Base-by-base conservation (phyloP, 2,888 invertebrate genomes). In the Caenorhabditis sp. region DNA sequence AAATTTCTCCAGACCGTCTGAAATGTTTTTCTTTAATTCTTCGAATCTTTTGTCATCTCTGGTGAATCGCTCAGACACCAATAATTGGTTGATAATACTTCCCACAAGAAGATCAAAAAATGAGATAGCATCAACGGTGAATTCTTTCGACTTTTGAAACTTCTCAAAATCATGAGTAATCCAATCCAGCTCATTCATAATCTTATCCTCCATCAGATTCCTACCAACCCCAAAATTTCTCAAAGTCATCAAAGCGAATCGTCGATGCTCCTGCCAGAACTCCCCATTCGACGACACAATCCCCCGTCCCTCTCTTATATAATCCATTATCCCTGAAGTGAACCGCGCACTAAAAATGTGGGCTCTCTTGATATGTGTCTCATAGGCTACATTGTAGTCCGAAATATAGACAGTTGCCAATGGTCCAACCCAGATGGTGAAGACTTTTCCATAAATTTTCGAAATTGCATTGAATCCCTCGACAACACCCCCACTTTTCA, bases 341-440 rank as follows among this genome's bases (percentile, higher is more conserved):
- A 56, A 68, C 31, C 68, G 20, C 1, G 58, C 57, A 53, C 67
- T 64, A 49, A 65, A 72, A 36, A 61, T n/a, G 59, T 65, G 63
- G 10, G 64, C 56, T 27, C 64, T 53, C 50, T 74, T 74, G 38
- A 74, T 60, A 43, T 64, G 64, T 14, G 63, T 63, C 54, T 78
- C 76, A 49, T 76, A 67, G 12, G 78, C 78, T 20, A 74, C 23
- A n/a, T 78, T 65, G 25, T 68, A 65, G 38, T 70, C 67, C 21
- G 63, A 38, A 49, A 80, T 77, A 67, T 76, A 68, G 23, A 80
- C 76, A 7, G 70, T 63, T 5, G 80, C 69, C 0, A 70, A 25
- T 4, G 73, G 76, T 10, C 80, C 80, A 56, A 80, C 59, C 80
- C 80, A 80, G 10, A 80, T 23, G 10, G 80, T 79, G 63, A 70